These are phyloP conservation scores for Zaprionus vittiger DNA, from an alignment of 1,140 invertebrate species.

Conservation along the genomic window DNA sequence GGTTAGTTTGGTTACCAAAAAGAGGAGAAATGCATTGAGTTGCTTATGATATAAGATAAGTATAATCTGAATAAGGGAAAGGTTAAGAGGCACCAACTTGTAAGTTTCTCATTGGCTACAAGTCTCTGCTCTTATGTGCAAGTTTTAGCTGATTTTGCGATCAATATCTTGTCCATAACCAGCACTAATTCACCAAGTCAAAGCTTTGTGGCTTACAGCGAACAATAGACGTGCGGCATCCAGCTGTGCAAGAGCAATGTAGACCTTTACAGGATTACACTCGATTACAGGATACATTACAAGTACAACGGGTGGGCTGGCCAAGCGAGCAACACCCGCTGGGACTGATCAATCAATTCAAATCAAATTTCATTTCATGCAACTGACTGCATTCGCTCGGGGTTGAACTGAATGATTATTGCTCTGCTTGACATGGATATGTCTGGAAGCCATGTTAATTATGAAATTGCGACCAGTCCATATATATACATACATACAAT, in stretches of 20 bases:
- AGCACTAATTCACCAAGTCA: slow-evolving; percentile 19
- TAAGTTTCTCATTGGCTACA: background rate
- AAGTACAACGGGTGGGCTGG: slow-evolving; percentile 59
- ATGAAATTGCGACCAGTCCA: slow-evolving; percentile 63
- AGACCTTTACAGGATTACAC: slow-evolving; percentile 81
- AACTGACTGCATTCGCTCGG: slow-evolving; percentile 39
- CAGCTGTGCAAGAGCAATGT: slow-evolving; percentile 67
- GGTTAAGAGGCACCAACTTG: background rate
- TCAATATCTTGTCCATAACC: background rate
- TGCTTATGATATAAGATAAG: too few relatives aligned
- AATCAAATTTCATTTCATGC: slow-evolving; percentile 74
- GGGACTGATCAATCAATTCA: slow-evolving; percentile 83
- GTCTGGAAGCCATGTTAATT: slow-evolving; percentile 63
- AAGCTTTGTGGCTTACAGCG: slow-evolving; percentile 4
- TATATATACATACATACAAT: slow-evolving; percentile 4
- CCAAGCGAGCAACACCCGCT: slow-evolving; percentile 54
- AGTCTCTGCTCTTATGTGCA: background rate
- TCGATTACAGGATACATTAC: slow-evolving; percentile 82
- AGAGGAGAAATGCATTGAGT: too few relatives aligned
- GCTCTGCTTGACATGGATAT: slow-evolving; percentile 34
- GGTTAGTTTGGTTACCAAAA: too few relatives aligned
- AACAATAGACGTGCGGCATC: slow-evolving; percentile 62
- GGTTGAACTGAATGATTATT: slow-evolving; percentile 45
- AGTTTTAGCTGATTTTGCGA: background rate
- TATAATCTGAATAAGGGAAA: background rate